Base-by-base conservation (phyloP, 2,113 vertebrate species). In the Pandion haliaetus region DNA sequence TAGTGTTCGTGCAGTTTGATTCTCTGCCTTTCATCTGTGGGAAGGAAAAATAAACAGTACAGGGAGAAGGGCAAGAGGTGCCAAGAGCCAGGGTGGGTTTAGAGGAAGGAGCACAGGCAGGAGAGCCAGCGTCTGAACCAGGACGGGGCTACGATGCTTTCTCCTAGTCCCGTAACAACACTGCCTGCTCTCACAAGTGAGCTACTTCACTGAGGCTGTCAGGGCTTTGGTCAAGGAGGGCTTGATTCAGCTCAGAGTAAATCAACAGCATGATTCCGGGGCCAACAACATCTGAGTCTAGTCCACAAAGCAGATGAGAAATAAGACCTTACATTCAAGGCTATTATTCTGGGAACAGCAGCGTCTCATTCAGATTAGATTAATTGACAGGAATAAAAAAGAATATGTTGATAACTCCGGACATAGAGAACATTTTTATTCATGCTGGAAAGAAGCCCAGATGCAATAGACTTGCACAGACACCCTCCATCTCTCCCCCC, bases 381-480 rank as follows among this genome's bases (percentile, higher is more conserved):
- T 96, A 97, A 97, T 87, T 87, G 94, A 96, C 81, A 92, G 86
- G 88, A 96, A 90, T 96, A 65, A 96, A 93, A 90, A 83, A 89
- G 91, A 91, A 32, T 77, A 89, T 47, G 90, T 85, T 97, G 95
- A 94, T 93, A 89, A 86, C 86, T 97, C 95, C 0, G 49, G 95
- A 94, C 96, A 92, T 31, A 78, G 52, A 83, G 97, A 86, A 91
- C 20, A 3, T 32, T 96, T 93, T 93, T 89, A 92, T 95, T 94
- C 74, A 24, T 2, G 32, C 91, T 98, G 96, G 97, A 97, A 96
- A 67, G 96, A 61, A 95, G 96, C 97, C 97, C 93, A 95, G 95
- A 91, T 85, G 57, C 78, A 96, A 97, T 93, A 94, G 88, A 87
- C 67, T 90, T 62, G 44, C 84, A 63, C 67, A 93, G 91, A 92